Evolutionary conservation across 2,797 vertebrate species (phyloP).

Genomic region (Sternotherus odoratus): DNA sequence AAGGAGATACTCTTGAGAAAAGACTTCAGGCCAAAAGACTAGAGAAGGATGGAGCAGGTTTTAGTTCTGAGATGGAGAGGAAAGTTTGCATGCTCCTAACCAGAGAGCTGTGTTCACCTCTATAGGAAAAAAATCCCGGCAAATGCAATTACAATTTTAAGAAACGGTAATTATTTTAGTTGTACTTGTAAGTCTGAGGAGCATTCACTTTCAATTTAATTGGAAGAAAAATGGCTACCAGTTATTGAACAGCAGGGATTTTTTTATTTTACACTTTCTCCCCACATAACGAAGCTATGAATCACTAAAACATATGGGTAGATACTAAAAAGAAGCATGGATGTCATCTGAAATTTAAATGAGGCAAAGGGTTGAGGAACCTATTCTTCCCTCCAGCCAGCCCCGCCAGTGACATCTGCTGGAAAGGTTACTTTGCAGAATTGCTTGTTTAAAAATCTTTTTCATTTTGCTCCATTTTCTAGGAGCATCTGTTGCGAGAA

Average conservation of each 20-base stretch:
- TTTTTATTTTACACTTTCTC: slow-evolving; percentile 10
- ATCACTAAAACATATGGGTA: not conserved
- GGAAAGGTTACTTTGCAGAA: slow-evolving; percentile 31
- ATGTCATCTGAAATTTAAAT: slow-evolving; percentile 10
- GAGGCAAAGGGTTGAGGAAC: not conserved
- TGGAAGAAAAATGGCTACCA: slow-evolving; percentile 66
- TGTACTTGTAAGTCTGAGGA: slow-evolving; percentile 25
- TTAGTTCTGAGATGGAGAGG: not conserved
- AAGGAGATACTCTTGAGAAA: not conserved
- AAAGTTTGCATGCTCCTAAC: not conserved
- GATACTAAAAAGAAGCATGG: not conserved
- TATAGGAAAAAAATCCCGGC: slow-evolving; percentile 4
- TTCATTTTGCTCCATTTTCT: slow-evolving; percentile 51
- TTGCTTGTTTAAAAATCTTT: slow-evolving; percentile 32
- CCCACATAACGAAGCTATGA: not conserved
- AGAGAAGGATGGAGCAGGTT: not conserved
- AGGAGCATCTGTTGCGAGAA: slow-evolving; percentile 51
- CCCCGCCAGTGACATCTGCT: slow-evolving; percentile 34
- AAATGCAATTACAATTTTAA: slow-evolving; percentile 67
- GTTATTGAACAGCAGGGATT: slow-evolving; percentile 48
- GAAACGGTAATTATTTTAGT: slow-evolving; percentile 66
- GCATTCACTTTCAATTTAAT: slow-evolving; percentile 64
- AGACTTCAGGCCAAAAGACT: not conserved
- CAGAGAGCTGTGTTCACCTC: not conserved
- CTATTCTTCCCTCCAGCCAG: not conserved